Evolutionary conservation across 2,797 vertebrate species (phyloP).

Genomic region (Pampus argenteus): DNA sequence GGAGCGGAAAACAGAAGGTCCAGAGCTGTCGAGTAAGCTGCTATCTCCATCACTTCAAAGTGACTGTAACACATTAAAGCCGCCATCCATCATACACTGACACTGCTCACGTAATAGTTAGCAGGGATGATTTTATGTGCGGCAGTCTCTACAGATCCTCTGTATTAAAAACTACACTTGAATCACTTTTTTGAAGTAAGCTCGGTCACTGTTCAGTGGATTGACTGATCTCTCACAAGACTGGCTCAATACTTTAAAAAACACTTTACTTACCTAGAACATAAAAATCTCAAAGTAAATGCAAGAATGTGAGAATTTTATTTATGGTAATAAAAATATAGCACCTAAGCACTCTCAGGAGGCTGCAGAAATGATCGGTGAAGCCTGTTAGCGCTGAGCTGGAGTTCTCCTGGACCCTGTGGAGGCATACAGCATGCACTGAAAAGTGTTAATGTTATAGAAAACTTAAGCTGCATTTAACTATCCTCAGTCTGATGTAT

Average conservation of each 20-base stretch:
- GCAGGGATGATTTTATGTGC: conserved; percentile 44
- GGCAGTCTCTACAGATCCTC: conserved; percentile 32
- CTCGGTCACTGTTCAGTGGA: conserved; percentile 23
- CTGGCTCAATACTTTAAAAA: conserved; percentile 10
- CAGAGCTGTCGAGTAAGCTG: conserved; percentile 71
- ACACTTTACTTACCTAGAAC: neutral
- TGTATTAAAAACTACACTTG: conserved; percentile 46
- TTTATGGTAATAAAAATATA: neutral
- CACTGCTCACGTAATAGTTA: conserved; percentile 61
- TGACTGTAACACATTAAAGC: conserved; percentile 66
- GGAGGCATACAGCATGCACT: neutral
- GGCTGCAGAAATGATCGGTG: neutral
- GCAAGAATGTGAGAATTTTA: neutral
- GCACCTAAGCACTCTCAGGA: neutral
- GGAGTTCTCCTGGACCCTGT: neutral
- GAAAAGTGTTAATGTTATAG: neutral
- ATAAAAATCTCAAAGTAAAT: conserved; percentile 19
- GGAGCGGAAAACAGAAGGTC: conserved; percentile 71
- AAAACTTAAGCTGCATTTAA: neutral
- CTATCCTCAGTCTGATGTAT: neutral
- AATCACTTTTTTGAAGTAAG: conserved; percentile 34
- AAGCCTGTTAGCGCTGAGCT: neutral
- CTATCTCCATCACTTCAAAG: conserved; percentile 74
- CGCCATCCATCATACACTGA: conserved; percentile 57
- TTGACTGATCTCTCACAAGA: conserved; percentile 32